phyloP scores from a whole-genome alignment of 2,797 vertebrate species.

The Rallus crepitans region DNA sequence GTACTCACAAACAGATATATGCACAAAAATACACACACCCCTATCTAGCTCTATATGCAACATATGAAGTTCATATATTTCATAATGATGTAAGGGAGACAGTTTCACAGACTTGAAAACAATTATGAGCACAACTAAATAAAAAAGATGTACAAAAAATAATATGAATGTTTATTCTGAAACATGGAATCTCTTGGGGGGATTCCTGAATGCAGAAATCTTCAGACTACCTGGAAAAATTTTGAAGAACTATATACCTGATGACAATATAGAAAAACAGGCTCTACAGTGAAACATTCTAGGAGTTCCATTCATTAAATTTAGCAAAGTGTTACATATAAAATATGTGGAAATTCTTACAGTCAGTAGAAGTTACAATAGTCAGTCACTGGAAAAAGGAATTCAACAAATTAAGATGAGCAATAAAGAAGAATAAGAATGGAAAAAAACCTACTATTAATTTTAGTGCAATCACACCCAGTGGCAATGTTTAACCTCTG shows the following conservation, averaged over 20 bases:
- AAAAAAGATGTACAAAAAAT: not conserved
- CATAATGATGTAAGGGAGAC: not conserved
- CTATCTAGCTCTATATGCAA: not conserved
- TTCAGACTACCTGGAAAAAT: not conserved
- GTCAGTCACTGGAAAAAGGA: not conserved
- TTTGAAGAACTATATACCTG: not conserved
- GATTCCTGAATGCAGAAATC: not conserved
- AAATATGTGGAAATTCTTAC: not conserved
- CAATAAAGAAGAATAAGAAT: not conserved
- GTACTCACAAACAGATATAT: not conserved
- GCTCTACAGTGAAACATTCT: not conserved
- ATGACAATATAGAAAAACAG: not conserved
- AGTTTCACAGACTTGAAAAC: not conserved
- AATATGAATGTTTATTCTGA: not conserved
- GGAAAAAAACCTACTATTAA: not conserved
- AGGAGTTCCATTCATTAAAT: not conserved
- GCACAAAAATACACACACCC: too few species aligned
- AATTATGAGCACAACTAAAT: not conserved
- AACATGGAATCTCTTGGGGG: accelerated
- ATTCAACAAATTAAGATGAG: not conserved
- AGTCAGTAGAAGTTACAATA: not conserved
- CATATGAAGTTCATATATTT: not conserved
- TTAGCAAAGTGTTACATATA: not conserved
- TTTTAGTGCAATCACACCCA: not conserved
- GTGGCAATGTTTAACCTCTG: not conserved